phyloP scores from a whole-genome alignment of 2,888 invertebrate genomes.

The Sericinus montela region DNA sequence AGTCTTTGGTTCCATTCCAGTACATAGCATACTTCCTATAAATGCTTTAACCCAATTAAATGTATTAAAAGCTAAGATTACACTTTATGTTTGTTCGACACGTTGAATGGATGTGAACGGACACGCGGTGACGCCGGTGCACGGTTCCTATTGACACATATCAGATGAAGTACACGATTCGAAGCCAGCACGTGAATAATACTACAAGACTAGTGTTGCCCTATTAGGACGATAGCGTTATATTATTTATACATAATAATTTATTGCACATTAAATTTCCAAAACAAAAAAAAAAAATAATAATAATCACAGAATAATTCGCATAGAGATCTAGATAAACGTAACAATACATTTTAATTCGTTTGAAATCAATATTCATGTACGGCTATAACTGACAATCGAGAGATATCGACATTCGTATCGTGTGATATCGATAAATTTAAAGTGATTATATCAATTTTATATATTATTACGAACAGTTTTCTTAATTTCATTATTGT shows the following conservation, averaged over 20 bases:
- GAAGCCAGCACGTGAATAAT: slow-evolving; percentile 20
- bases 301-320: slow-evolving; percentile 65
- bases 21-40: slow-evolving; percentile 49
- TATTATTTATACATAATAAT: slow-evolving; percentile 10
- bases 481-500: slow-evolving; percentile 5
- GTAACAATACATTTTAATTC: slow-evolving; percentile 21
- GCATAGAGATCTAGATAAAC: slow-evolving; percentile 50
- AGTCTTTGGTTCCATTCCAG: slow-evolving; percentile 72
- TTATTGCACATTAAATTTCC: slow-evolving; percentile 64
- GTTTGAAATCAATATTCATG: background rate
- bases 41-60: slow-evolving; percentile 43
- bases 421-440: too few relatives aligned
- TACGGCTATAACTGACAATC: background rate
- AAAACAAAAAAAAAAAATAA: too few relatives aligned
- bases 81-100: slow-evolving; percentile 47
- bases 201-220: slow-evolving; percentile 47
- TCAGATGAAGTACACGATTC: slow-evolving; percentile 35
- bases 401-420: background rate
- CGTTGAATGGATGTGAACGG: slow-evolving; percentile 25
- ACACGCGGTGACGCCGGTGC: slow-evolving; percentile 22
- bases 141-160: slow-evolving; percentile 40
- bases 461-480: background rate
- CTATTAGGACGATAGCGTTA: slow-evolving; percentile 35
- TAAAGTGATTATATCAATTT: background rate
- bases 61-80: slow-evolving; percentile 34